Conservation (phyloP, 2,797 vertebrate species). For the Helarctos malayanus region DNA sequence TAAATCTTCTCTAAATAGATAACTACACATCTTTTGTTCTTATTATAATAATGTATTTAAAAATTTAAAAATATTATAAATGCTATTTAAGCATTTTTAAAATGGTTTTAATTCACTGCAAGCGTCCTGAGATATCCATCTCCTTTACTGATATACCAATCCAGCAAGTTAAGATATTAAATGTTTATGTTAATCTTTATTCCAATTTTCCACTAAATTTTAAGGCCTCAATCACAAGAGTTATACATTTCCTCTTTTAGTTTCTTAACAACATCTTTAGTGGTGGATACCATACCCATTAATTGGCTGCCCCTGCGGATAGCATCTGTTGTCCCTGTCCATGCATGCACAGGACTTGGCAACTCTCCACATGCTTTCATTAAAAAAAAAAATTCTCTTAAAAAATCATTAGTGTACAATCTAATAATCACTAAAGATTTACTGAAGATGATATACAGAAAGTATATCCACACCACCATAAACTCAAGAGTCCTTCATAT, state of each 20-base stretch:
- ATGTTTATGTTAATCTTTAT: not conserved
- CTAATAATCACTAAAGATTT: not conserved
- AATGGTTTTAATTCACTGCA: not conserved
- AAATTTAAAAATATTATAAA: not conserved
- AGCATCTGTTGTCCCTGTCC: not conserved
- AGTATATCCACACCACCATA: not conserved
- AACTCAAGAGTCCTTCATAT: not conserved
- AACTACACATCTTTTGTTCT: not conserved
- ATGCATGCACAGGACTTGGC: not conserved
- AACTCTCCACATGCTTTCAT: not conserved
- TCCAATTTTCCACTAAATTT: not conserved
- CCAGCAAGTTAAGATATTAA: not conserved
- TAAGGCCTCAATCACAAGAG: not conserved
- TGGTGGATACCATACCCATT: not conserved
- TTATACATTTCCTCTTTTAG: not conserved
- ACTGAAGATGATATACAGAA: not conserved
- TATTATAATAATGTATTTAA: not conserved
- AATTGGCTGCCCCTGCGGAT: fast-evolving
- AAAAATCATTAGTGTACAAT: not conserved
- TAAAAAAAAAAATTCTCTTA: not conserved
- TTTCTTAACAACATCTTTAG: not conserved
- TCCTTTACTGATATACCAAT: not conserved
- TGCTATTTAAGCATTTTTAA: not conserved
- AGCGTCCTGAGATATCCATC: not conserved
- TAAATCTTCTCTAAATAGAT: not conserved